Conservation (phyloP, 2,888 invertebrate genomes). For the Petrolisthes cinctipes region DNA sequence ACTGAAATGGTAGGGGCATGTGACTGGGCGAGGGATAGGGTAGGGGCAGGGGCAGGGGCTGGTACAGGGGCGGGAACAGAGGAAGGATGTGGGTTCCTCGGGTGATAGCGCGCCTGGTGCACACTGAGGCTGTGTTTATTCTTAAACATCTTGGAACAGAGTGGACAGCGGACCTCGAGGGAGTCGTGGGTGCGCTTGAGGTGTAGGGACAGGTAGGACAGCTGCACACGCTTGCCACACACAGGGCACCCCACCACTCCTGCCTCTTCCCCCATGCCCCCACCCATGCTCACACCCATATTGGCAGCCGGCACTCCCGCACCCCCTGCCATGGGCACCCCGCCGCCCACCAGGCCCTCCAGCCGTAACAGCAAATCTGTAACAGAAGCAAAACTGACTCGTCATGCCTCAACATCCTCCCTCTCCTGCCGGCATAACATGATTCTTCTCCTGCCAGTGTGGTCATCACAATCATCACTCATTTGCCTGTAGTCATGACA, state of each 20-base stretch:
- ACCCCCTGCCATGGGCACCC: slow-evolving; percentile 35
- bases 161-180: slow-evolving; percentile 63
- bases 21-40: not conserved
- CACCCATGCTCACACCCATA: slow-evolving; percentile 36
- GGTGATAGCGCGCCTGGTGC: slow-evolving; percentile 64
- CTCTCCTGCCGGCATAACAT: not conserved
- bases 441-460: too few species aligned
- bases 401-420: not conserved
- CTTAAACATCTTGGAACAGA: slow-evolving; percentile 64
- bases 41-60: slow-evolving; percentile 6
- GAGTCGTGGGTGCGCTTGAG: slow-evolving; percentile 64
- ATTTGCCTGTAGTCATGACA: not conserved
- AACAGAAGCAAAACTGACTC: slow-evolving; percentile 58
- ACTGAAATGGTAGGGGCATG: not conserved
- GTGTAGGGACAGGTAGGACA: slow-evolving; percentile 63
- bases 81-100: slow-evolving; percentile 40
- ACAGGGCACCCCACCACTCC: slow-evolving; percentile 62
- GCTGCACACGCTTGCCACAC: slow-evolving; percentile 62
- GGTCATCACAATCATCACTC: too few species aligned
- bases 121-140: slow-evolving; percentile 65
- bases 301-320: slow-evolving; percentile 40
- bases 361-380: slow-evolving; percentile 64
- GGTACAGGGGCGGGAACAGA: not conserved
- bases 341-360: slow-evolving; percentile 58
- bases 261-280: slow-evolving; percentile 49